These are phyloP conservation scores for Simalia tracyae DNA, from an alignment of 2,797 vertebrate genomes.

Conservation along the genomic window DNA sequence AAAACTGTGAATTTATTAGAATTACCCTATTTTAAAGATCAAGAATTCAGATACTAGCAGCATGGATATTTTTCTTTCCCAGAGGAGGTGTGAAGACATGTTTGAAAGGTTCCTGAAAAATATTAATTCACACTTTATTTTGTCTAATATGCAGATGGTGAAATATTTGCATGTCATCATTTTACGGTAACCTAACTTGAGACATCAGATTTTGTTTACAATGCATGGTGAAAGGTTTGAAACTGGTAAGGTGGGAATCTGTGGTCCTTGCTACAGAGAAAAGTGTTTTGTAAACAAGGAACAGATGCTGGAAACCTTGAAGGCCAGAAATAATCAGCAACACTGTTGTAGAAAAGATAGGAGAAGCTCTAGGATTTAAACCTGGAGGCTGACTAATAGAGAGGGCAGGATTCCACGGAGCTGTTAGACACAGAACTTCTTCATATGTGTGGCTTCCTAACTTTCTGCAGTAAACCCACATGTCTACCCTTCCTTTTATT, in stretches of 20 bases:
- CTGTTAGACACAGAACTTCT: background rate
- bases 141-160: background rate
- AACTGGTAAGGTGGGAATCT: background rate
- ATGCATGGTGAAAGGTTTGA: background rate
- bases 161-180: background rate
- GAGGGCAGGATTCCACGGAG: background rate
- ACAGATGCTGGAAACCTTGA: background rate
- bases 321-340: background rate
- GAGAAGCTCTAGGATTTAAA: background rate
- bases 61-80: slow-evolving; percentile 14
- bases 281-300: background rate
- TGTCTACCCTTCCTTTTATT: background rate
- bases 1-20: background rate
- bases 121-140: background rate
- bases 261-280: background rate
- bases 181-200: background rate
- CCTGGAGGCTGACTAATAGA: background rate
- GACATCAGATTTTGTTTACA: background rate
- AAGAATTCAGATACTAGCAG: background rate
- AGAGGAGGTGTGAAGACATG: background rate
- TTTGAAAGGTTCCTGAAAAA: background rate
- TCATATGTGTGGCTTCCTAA: background rate
- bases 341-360: background rate
- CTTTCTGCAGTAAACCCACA: background rate
- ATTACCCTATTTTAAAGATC: slow-evolving; percentile 4